These are phyloP conservation scores for Ovibos moschatus DNA, from an alignment of 2,113 vertebrate species.

Conservation along the genomic window DNA sequence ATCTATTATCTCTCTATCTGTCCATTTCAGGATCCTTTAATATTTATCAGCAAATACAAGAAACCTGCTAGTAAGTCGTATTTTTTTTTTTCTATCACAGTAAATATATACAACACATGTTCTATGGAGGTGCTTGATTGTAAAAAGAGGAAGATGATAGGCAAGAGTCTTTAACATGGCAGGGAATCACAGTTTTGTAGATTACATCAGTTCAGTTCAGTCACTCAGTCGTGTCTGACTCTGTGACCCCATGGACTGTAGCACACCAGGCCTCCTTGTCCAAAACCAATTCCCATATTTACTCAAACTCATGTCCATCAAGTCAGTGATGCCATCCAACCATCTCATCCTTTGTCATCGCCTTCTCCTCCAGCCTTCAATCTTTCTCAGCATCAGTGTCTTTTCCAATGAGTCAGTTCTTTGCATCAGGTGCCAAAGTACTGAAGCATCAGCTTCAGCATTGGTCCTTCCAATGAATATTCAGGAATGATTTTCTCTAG, in stretches of 20 bases:
- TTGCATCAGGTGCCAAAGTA: background rate
- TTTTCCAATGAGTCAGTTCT: background rate
- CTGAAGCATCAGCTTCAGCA: background rate
- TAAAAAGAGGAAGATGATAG: background rate
- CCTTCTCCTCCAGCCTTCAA: background rate
- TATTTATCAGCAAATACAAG: background rate
- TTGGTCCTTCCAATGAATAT: background rate
- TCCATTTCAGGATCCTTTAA: background rate
- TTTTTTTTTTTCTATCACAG: background rate
- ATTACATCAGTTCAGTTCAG: background rate
- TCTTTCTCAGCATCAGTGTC: background rate
- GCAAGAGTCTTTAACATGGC: background rate
- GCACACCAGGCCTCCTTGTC: background rate
- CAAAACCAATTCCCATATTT: background rate
- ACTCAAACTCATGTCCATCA: background rate
- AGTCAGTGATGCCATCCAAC: background rate
- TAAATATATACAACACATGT: background rate
- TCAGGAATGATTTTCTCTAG: background rate
- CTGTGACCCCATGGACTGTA: background rate
- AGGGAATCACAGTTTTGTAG: background rate
- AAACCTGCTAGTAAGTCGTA: background rate
- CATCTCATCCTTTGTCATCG: background rate
- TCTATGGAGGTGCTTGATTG: background rate
- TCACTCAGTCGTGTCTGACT: fast-evolving
- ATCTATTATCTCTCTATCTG: background rate